Conservation (phyloP, 1,140 invertebrate genomes). For the Zaprionus taronus region DNA sequence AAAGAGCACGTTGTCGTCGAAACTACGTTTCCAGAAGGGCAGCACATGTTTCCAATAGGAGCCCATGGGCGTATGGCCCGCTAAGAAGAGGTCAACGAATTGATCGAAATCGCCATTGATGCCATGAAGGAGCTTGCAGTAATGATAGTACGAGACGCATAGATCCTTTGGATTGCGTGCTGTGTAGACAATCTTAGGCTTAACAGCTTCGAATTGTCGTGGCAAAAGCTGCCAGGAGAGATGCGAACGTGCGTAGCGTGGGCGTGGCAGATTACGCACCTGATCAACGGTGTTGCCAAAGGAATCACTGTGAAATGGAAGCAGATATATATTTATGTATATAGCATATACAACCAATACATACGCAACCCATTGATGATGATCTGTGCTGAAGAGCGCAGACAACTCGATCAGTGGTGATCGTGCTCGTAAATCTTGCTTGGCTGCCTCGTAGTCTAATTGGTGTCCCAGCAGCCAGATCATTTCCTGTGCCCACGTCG, state of each 20-base stretch:
- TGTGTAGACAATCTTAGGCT: conserved; percentile 95
- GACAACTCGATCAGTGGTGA: conserved; percentile 86
- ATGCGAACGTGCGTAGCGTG: conserved; percentile 92
- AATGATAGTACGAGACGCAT: conserved; percentile 96
- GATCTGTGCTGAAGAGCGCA: conserved; percentile 86
- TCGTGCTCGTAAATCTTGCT: conserved; percentile 87
- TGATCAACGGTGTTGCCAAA: conserved; percentile 85
- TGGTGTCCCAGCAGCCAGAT: conserved; percentile 93
- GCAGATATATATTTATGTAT: conserved; percentile 3
- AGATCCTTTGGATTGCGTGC: conserved; percentile 97
- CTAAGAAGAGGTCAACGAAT: conserved; percentile 91
- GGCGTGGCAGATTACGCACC: conserved; percentile 88
- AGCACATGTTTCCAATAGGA: conserved; percentile 90
- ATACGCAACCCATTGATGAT: conserved; percentile 85
- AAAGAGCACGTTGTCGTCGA: conserved; percentile 91
- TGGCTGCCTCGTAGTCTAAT: conserved; percentile 90
- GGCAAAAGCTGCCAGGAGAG: conserved; percentile 91
- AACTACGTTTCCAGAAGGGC: conserved; percentile 89
- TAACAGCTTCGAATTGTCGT: conserved; percentile 87
- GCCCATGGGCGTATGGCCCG: conserved; percentile 88
- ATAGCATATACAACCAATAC: conserved; percentile 11
- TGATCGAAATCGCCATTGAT: conserved; percentile 91
- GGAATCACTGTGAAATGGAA: conserved; percentile 32
- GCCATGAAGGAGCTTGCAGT: conserved; percentile 89
- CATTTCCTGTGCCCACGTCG: conserved; percentile 95